A percentile compares a stretch with the other conserved stretches of the same genome.
phyloP scores from a whole-genome alignment of 2,797 vertebrate species.

The Ctenopoma kingsleyae region DNA sequence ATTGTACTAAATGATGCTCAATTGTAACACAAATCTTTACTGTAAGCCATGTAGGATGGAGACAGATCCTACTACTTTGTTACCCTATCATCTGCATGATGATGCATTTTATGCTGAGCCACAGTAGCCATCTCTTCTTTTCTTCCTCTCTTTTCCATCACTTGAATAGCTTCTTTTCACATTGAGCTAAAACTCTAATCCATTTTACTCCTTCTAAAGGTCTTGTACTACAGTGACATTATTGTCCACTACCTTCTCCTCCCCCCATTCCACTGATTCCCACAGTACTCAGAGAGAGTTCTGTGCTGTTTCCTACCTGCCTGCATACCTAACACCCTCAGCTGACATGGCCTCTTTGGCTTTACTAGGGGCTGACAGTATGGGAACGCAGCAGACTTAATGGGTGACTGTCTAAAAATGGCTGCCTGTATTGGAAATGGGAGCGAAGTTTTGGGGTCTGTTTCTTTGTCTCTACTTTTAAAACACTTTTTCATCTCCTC shows the following conservation, averaged over 20 bases:
- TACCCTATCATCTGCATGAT: slow-evolving; percentile 50
- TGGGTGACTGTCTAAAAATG: slow-evolving; percentile 84
- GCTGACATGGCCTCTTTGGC: slow-evolving; percentile 75
- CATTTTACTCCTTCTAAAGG: slow-evolving; percentile 52
- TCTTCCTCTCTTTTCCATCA: slow-evolving; percentile 15
- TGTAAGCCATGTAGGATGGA: slow-evolving; percentile 8
- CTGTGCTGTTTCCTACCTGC: slow-evolving; percentile 52
- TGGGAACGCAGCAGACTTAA: slow-evolving; percentile 75
- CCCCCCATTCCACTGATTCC: slow-evolving; percentile 40
- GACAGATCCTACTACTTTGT: slow-evolving; percentile 38
- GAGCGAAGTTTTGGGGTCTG: slow-evolving; percentile 58
- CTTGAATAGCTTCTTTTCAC: slow-evolving; percentile 46
- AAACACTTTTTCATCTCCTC: slow-evolving; percentile 50
- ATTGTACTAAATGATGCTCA: slow-evolving; percentile 23
- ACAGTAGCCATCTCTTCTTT: not conserved
- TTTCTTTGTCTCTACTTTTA: slow-evolving; percentile 54
- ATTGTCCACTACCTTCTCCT: slow-evolving; percentile 51
- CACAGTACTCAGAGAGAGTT: slow-evolving; percentile 30
- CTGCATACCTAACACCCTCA: slow-evolving; percentile 48
- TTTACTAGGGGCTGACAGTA: slow-evolving; percentile 73
- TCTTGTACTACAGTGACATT: slow-evolving; percentile 55
- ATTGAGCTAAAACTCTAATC: slow-evolving; percentile 43
- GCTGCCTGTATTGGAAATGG: slow-evolving; percentile 65
- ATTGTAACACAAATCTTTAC: slow-evolving; percentile 5
- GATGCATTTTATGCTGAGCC: slow-evolving; percentile 33